Conservation (phyloP, 2,888 invertebrate species). For the Euplexia lucipara region DNA sequence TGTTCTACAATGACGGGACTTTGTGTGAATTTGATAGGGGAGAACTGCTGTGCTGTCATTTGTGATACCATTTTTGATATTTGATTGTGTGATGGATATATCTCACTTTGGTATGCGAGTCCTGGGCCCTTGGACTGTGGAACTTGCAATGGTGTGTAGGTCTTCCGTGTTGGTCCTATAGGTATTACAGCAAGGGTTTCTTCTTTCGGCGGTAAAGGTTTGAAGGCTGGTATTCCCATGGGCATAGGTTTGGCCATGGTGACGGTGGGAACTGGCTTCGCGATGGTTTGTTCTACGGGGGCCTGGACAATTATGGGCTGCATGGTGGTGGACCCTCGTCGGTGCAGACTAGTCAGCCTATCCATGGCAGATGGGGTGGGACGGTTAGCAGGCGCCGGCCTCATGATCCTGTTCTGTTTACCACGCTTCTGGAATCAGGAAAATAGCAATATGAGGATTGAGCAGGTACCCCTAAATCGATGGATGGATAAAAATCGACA, state of each 20-base stretch:
- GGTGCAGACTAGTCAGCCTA: constrained; percentile 79
- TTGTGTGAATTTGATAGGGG: constrained; percentile 79
- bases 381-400: constrained; percentile 79
- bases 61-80: constrained; percentile 87
- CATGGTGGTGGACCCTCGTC: constrained; percentile 80
- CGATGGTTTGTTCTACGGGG: constrained; percentile 72
- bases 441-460: background rate
- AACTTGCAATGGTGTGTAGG: constrained; percentile 81
- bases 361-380: constrained; percentile 85
- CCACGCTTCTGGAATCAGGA: constrained; percentile 85
- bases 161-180: constrained; percentile 79
- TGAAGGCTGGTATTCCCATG: constrained; percentile 94
- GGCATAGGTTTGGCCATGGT: constrained; percentile 90
- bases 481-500: background rate
- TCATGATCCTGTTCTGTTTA: constrained; percentile 88
- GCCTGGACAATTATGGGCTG: constrained; percentile 82
- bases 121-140: constrained; percentile 84
- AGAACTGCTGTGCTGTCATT: constrained; percentile 85
- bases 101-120: constrained; percentile 86
- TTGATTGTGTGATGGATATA: constrained; percentile 83
- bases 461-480: background rate
- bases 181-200: constrained; percentile 90
- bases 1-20: constrained; percentile 77
- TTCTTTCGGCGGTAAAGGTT: constrained; percentile 93
- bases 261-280: constrained; percentile 72